Evolutionary conservation across 2,113 vertebrate genomes (phyloP).

Genomic region (Turdus rufiventris): DNA sequence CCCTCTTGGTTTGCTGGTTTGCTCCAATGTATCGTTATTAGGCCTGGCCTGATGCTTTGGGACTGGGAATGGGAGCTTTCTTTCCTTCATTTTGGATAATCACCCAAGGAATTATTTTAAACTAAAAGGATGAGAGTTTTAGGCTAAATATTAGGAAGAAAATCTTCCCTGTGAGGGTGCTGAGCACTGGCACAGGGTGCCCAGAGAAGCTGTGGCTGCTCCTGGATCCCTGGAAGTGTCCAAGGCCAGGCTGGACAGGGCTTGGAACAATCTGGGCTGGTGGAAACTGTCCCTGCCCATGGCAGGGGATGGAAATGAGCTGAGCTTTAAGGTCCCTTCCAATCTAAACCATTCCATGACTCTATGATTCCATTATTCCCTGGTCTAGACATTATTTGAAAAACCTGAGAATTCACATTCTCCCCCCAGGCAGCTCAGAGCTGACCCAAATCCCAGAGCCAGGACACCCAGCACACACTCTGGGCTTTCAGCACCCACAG

Average conservation of each 20-base stretch:
- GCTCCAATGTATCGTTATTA: background rate
- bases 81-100: background rate
- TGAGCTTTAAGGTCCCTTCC: background rate
- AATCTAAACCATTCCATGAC: background rate
- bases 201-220: background rate
- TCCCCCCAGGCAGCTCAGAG: background rate
- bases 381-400: background rate
- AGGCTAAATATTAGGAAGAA: background rate
- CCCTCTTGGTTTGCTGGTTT: background rate
- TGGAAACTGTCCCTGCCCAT: background rate
- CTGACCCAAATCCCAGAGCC: background rate
- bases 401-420: background rate
- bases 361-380: background rate
- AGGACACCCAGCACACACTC: background rate
- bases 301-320: background rate
- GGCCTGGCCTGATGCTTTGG: background rate
- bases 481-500: background rate
- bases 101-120: background rate
- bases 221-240: background rate
- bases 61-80: background rate
- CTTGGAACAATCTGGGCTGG: fast-evolving
- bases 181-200: fast-evolving
- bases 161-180: background rate
- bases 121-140: background rate
- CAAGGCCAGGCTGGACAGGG: fast-evolving